phyloP scores from a whole-genome alignment of 2,113 vertebrate species.

The Semicossyphus pulcher region DNA sequence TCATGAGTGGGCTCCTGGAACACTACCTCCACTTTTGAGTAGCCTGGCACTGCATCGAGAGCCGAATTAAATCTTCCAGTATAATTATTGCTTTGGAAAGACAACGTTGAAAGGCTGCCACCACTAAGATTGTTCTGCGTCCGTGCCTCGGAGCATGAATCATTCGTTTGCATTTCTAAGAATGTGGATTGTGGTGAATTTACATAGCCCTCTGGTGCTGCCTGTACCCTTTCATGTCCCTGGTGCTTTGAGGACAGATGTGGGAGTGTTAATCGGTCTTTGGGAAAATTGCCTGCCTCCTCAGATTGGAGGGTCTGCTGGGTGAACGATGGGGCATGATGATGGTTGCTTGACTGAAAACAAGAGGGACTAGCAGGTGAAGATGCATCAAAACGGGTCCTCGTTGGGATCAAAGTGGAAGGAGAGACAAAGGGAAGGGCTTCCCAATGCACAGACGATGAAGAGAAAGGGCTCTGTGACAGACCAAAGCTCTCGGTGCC shows the following conservation, averaged over 20 bases:
- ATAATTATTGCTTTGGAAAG: constrained; percentile 37
- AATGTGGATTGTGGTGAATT: constrained; percentile 50
- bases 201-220: constrained; percentile 50
- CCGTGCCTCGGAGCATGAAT: constrained; percentile 43
- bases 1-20: constrained; percentile 19
- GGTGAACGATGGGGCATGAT: constrained; percentile 14
- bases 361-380: constrained; percentile 21
- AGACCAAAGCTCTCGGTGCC: constrained; percentile 24
- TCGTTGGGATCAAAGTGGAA: constrained; percentile 38
- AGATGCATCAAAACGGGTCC: not conserved
- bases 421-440: constrained; percentile 51
- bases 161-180: constrained; percentile 50
- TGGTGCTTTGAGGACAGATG: constrained; percentile 58
- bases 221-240: constrained; percentile 59
- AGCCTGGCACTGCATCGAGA: constrained; percentile 16
- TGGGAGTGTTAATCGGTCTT: constrained; percentile 58
- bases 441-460: constrained; percentile 71
- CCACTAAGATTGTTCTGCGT: constrained; percentile 48
- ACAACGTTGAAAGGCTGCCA: constrained; percentile 49
- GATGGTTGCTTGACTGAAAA: constrained; percentile 14
- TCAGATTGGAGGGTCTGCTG: constrained; percentile 36
- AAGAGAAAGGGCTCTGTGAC: constrained; percentile 49
- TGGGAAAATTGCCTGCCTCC: constrained; percentile 31
- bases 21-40: constrained; percentile 23
- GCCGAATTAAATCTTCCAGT: constrained; percentile 35